Evolutionary conservation across 1,140 invertebrate genomes (phyloP), one percentile per base, ranked within the genome.

Genomic region (Pectinophora gossypiella): DNA sequence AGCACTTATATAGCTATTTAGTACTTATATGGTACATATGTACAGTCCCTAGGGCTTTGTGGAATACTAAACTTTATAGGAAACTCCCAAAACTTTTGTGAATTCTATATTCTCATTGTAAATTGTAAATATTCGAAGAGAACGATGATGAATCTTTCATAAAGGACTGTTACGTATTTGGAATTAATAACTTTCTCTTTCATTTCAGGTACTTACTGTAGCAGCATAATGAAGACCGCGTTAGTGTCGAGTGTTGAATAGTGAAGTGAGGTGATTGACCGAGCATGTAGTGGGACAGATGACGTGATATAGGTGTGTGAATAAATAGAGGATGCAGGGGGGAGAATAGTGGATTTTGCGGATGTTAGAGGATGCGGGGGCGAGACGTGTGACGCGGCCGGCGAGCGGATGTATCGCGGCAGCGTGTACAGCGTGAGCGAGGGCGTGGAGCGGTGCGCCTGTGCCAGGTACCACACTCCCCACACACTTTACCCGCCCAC

Each of bases 391-490:
- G 67, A 73, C 67, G 60, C 46, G 56, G 32, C 13, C 49, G 56
- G 35, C 52, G 46, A 59, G 63, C 75, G 75, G 58, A 85, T 85
- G 82, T 76, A 79, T 71, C 76, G 82, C 53, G 77, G 72, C 58
- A 84, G 83, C 56, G 77, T 84, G 47, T 86, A 84, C 64, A 86
- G 83, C 51, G 80, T 83, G 51, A 73, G 80, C 69, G 83, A 84
- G 64, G 78, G 80, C 35, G 68, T 86, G 72, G 83, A 84, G 75
- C 73, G 83, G 75, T 86, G 83, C 69, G 70, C 72, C 58, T 84
- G 80, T 65, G 63, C 76, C 61, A 81, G 83, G 78, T 83, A 70
- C n/a, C 9, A n/a, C n/a, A n/a, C n/a, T n/a, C n/a, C n/a, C n/a
- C n/a, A n/a, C n/a, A n/a, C n/a, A n/a, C n/a, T n/a, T n/a, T n/a